Conservation (phyloP, 2,797 vertebrate genomes). For the Neostethus bicornis region DNA sequence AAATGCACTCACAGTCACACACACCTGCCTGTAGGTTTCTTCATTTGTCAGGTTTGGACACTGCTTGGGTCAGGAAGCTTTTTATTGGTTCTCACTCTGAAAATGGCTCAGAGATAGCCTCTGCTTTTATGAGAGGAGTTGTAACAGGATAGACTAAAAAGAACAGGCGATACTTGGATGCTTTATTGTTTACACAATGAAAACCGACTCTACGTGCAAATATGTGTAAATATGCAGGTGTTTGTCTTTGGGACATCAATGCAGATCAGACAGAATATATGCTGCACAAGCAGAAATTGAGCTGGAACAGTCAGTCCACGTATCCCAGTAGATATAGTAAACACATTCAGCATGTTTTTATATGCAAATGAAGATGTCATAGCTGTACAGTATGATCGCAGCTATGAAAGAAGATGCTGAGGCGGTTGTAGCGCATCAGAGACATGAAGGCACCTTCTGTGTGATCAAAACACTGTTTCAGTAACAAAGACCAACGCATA, state of each 20-base stretch:
- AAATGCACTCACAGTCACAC: slow-evolving; percentile 17
- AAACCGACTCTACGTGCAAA: slow-evolving; percentile 8
- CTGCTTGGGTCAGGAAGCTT: slow-evolving; percentile 20
- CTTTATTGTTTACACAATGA: slow-evolving; percentile 15
- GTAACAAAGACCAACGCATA: slow-evolving; percentile 34
- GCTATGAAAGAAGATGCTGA: slow-evolving; percentile 44
- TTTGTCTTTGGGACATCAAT: slow-evolving; percentile 42
- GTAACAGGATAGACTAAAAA: slow-evolving; percentile 25
- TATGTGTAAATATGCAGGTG: slow-evolving; percentile 37
- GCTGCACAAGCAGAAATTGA: slow-evolving; percentile 37
- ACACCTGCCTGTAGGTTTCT: slow-evolving; percentile 66
- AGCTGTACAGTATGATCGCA: slow-evolving; percentile 44
- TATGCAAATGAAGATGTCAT: slow-evolving; percentile 59
- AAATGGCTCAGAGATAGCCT: slow-evolving; percentile 42
- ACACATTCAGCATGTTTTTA: slow-evolving; percentile 55
- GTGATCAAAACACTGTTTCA: slow-evolving; percentile 35
- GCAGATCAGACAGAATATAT: slow-evolving; percentile 26
- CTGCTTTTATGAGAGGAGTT: slow-evolving; percentile 19
- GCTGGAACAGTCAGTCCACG: slow-evolving; percentile 18
- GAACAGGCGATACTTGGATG: slow-evolving; percentile 24
- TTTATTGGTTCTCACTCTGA: slow-evolving; percentile 37
- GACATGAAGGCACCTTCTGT: slow-evolving; percentile 29
- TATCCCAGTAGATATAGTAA: slow-evolving; percentile 45
- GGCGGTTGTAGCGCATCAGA: slow-evolving; percentile 39
- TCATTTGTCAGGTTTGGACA: slow-evolving; percentile 51